Evolutionary conservation across 2,888 invertebrate species (phyloP).

Genomic region (Tipula lateralis): DNA sequence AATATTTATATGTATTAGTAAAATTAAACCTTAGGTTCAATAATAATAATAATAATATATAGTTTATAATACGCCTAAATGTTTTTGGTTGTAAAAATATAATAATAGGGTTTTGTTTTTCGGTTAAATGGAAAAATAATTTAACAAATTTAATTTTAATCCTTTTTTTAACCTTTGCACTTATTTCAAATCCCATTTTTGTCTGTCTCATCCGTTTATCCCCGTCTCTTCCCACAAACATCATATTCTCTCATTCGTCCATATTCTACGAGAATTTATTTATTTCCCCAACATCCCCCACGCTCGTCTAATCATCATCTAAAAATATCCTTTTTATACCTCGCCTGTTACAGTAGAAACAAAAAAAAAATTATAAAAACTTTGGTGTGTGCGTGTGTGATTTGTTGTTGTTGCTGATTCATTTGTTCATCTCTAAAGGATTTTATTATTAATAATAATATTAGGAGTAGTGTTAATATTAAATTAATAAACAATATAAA

Average conservation of each 20-base stretch:
- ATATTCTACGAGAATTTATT: not conserved
- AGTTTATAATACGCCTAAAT: not conserved
- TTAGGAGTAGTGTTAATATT: not conserved
- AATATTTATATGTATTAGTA: not conserved
- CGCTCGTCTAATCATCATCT: not conserved
- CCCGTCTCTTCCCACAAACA: not conserved
- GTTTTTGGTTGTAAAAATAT: not conserved
- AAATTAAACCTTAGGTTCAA: not conserved
- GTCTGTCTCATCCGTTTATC: not conserved
- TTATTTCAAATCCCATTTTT: not conserved
- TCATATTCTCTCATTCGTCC: not conserved
- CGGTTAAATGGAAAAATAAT: not conserved
- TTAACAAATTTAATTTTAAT: not conserved
- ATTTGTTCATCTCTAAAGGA: not conserved
- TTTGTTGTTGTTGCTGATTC: slow-evolving; percentile 9
- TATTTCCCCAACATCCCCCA: not conserved
- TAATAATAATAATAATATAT: not conserved
- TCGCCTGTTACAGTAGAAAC: not conserved
- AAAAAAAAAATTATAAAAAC: not conserved
- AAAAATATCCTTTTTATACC: not conserved
- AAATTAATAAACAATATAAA: not conserved
- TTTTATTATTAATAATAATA: not conserved
- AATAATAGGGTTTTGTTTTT: not conserved
- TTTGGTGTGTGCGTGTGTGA: slow-evolving; percentile 24
- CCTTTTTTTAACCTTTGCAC: slow-evolving; percentile 20